A percentile compares a stretch with the other conserved stretches of the same genome.
These are phyloP conservation scores for Aplysia californica DNA, from an alignment of 1,140 invertebrate species.

Conservation along the genomic window DNA sequence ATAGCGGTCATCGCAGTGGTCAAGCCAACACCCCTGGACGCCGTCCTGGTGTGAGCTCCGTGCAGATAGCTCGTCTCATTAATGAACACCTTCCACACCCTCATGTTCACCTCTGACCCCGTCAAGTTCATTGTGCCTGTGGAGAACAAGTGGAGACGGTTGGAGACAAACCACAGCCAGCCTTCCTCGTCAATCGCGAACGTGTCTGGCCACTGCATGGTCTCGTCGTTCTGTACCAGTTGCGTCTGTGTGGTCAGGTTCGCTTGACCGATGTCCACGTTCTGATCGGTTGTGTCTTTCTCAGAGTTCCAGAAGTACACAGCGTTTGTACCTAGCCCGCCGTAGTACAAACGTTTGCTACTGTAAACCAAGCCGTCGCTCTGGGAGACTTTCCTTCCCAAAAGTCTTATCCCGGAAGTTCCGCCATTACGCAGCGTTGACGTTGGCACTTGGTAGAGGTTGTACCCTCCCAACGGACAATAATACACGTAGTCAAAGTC, in stretches of 20 bases:
- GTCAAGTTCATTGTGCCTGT: slow-evolving; percentile 33
- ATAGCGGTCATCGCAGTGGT: too few relatives aligned
- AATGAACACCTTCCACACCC: slow-evolving; percentile 42
- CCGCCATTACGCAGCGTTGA: slow-evolving; percentile 9
- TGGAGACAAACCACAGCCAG: slow-evolving; percentile 42
- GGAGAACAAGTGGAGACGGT: slow-evolving; percentile 30
- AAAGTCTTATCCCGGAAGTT: background rate
- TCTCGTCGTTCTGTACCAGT: slow-evolving; percentile 20
- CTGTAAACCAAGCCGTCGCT: slow-evolving; percentile 38
- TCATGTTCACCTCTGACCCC: background rate
- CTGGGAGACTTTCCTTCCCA: slow-evolving; percentile 32
- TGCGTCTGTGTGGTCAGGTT: slow-evolving; percentile 25
- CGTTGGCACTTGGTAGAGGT: slow-evolving; percentile 34
- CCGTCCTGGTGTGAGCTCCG: background rate
- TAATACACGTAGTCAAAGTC: slow-evolving; percentile 45
- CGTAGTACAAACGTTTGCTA: slow-evolving; percentile 35
- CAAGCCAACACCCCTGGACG: background rate
- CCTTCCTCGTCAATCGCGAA: slow-evolving; percentile 37
- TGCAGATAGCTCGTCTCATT: slow-evolving; percentile 36
- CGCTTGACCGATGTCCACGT: slow-evolving; percentile 25
- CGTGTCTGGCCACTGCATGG: slow-evolving; percentile 42
- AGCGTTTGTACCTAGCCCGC: slow-evolving; percentile 29
- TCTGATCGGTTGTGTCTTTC: background rate
- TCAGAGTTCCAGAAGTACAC: slow-evolving; percentile 25
- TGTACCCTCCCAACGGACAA: slow-evolving; percentile 31